Conservation (phyloP, 2,797 vertebrate genomes). For the Capromys pilorides region DNA sequence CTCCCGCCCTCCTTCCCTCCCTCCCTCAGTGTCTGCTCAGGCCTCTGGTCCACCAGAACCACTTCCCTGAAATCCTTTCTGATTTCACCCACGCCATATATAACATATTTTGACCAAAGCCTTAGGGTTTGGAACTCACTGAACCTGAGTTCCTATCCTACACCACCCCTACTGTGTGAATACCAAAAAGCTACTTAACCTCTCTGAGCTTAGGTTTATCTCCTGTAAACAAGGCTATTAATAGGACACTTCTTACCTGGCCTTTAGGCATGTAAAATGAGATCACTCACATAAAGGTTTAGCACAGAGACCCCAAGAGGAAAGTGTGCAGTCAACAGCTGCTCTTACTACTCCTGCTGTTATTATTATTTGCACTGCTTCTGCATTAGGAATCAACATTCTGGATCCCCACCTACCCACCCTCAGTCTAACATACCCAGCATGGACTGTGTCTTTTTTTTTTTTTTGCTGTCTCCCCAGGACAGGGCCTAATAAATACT, state of each 20-base stretch:
- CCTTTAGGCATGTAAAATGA: not conserved
- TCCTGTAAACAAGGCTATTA: not conserved
- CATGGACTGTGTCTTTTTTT: not conserved
- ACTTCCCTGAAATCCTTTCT: not conserved
- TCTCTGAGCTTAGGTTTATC: not conserved
- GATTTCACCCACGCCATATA: not conserved
- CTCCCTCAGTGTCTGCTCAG: not conserved
- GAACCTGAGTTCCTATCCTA: not conserved
- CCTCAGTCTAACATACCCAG: not conserved
- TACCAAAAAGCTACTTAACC: not conserved
- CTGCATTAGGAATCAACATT: not conserved
- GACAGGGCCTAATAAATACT: constrained; percentile 58
- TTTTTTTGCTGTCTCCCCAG: not conserved
- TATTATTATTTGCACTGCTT: not conserved
- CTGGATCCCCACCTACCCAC: not conserved
- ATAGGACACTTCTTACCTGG: not conserved
- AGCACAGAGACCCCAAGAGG: not conserved
- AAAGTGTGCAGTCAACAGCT: not conserved
- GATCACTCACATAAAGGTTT: not conserved
- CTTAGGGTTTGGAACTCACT: not conserved
- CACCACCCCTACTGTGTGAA: not conserved
- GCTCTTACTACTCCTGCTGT: not conserved
- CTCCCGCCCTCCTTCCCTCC: not conserved
- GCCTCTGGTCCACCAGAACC: not conserved
- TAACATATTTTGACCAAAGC: not conserved